Evolutionary conservation across 2,113 vertebrate species (phyloP), one percentile per base, ranked within the genome.

Genomic region (Leptobrachium leishanense): DNA sequence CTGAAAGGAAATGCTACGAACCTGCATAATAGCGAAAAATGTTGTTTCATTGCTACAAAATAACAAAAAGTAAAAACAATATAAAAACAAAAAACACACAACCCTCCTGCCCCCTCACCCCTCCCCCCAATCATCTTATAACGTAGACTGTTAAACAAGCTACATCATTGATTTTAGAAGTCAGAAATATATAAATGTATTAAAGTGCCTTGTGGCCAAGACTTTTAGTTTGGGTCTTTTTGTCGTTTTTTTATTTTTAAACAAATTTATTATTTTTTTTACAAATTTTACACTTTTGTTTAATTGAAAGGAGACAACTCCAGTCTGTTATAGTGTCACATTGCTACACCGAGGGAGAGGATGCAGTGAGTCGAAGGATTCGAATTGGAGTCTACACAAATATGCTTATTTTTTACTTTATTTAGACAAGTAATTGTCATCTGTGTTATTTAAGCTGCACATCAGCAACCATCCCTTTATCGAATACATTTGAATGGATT

Each of bases 111-210:
- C n/a, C n/a, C n/a, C n/a, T n/a, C n/a, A 31, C 20, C 20, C 20
- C 20, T 31, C 20, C 20, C 20, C 20, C 20, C 20, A 31, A 31
- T 31, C 20, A 31, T 31, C 20, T 31, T 31, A 87, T 87, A 82
- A 85, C 79, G 88, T 85, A 78, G 85, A 84, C 86, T 83, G 68
- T 77, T 82, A 85, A 86, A 89, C 88, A 89, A 81, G 82, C 86
- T 84, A 86, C 50, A 77, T 75, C 82, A 81, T 83, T 53, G 40
- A 68, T 53, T 41, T 15, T 66, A 64, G 44, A 43, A 76, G 50
- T 54, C 6, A 15, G 42, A 42, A 43, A 69, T 6, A 69, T 11
- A 66, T 5, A 12, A 20, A 2, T 41, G 31, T 43, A 71, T 44
- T 77, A 77, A 78, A 78, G 68, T 92, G 88, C 85, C 84, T 72